Base-by-base conservation (phyloP, 2,113 vertebrate genomes). In the Takifugu flavidus region DNA sequence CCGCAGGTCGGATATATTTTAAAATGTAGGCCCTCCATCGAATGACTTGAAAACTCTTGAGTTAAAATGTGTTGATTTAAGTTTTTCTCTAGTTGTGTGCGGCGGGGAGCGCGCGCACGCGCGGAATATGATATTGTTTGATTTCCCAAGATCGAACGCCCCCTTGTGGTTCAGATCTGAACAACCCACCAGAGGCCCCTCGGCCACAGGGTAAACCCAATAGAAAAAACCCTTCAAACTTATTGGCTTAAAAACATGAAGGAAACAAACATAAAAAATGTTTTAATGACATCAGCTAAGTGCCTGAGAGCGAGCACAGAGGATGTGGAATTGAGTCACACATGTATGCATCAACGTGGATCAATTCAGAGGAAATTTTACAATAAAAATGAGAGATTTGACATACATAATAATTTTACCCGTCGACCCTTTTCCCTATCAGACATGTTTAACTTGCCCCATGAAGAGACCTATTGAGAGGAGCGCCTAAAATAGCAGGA, bases 81-180 rank as follows among this genome's bases (percentile, higher is more conserved):
- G 61, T 61, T 55, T 3, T 31, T 31, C 29, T 31, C 5, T 4
- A 31, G 11, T 13, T 26, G 42, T 66, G 59, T 3, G 13, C 5
- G 53, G 29, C 29, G 29, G 29, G 29, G 29, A 6, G 29, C 29
- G 29, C 29, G 29, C 29, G 4, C 29, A 31, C 29, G 29, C 29
- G 29, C 29, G 29, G 29, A 31, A 31, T 31, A 31, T 4, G 29
- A 31, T 31, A 6, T 31, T 26, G 2, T 46, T 43, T 25, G 34
- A 4, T 14, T 25, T 45, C 25, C 25, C 72, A 67, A 59, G 44
- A 44, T 69, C 67, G 62, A 64, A 66, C 89, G 86, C 89, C 89
- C 85, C 79, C 89, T 86, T 27, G 87, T 88, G 89, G 87, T 63
- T 58, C 14, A 10, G 15, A 13, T 6, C 27, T 56, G 1, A 65